Base-by-base conservation (phyloP, 2,113 vertebrate genomes). In the Heliornis fulica region DNA sequence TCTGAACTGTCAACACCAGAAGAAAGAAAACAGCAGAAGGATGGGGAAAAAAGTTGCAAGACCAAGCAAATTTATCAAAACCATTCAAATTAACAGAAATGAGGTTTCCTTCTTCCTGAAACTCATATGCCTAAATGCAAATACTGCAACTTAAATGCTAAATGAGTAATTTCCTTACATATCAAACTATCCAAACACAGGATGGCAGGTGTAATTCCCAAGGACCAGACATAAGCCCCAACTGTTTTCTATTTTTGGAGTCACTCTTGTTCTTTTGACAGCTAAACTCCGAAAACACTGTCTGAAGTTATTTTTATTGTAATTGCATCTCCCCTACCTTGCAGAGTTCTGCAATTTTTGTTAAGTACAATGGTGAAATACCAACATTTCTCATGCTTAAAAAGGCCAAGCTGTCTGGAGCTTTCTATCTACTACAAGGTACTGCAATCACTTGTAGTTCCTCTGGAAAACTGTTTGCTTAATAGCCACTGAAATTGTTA, bases 391-490 rank as follows among this genome's bases (percentile, higher is more conserved):
- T 86, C 36, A 12, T 9, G 13, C 23, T 51, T 57, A 36, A 46
- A 57, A 75, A 94, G 65, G 29, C 22, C 40, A 75, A 76, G 48
- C 12, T 87, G 25, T 56, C 31, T 57, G 53, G 28, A 63, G 79
- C 16, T 56, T 66, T 76, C 31, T 71, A 34, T 7, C 46, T 56
- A n/a, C 11, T 70, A 7, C 15, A 80, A 64, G 8, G 46, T 21
- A 45, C 0, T 0, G 1, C 40, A 34, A 45, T 25, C 21, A 25
- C 21, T n/a, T 10, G 11, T 3, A 26, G 17, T 5, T 36, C 23
- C 43, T 78, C 54, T 34, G 32, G 26, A 64, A 71, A 76, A 57
- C 19, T 38, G 5, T 29, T 80, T 34, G 7, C 12, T 84, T 61
- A 48, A 26, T 46, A 76, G 51, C 28, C 15, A 41, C 3, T 32